Conservation (phyloP, 2,113 vertebrate species). For the Cyphomyrus discorhynchus region DNA sequence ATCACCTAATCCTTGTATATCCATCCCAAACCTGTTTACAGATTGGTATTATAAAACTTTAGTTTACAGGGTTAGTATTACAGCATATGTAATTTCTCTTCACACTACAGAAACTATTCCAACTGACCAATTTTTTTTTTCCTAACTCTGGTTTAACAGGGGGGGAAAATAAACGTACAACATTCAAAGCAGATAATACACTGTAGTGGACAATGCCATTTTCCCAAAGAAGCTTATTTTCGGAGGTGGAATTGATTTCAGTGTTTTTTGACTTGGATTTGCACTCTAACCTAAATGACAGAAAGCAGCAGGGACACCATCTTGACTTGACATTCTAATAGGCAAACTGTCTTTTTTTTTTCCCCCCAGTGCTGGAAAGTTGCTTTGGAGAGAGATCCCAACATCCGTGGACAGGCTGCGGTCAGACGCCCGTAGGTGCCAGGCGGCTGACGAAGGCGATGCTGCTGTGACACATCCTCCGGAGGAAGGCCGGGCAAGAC, state of each 20-base stretch:
- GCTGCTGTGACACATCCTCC: slow-evolving; percentile 88
- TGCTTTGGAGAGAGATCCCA: background rate
- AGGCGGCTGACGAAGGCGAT: slow-evolving; percentile 95
- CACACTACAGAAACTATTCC: background rate
- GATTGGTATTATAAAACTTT: background rate
- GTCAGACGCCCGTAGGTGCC: slow-evolving; percentile 84
- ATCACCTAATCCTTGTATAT: background rate
- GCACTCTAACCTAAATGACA: background rate
- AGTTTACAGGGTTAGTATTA: background rate
- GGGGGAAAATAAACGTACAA: background rate
- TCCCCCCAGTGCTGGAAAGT: background rate
- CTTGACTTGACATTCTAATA: background rate
- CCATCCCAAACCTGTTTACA: background rate
- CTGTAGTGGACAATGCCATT: background rate
- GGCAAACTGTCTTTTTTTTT: background rate
- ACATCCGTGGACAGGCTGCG: background rate
- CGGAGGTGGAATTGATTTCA: background rate
- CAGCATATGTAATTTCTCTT: background rate
- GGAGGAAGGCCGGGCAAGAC: slow-evolving; percentile 82
- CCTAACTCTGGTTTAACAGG: background rate
- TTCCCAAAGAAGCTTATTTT: background rate
- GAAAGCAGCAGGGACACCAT: background rate
- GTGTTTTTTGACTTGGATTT: background rate
- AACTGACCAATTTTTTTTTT: background rate
- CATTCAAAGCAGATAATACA: background rate